A percentile compares a stretch with the other conserved stretches of the same genome.
phyloP scores from a whole-genome alignment of 2,113 vertebrate genomes.

The Bettongia penicillata region DNA sequence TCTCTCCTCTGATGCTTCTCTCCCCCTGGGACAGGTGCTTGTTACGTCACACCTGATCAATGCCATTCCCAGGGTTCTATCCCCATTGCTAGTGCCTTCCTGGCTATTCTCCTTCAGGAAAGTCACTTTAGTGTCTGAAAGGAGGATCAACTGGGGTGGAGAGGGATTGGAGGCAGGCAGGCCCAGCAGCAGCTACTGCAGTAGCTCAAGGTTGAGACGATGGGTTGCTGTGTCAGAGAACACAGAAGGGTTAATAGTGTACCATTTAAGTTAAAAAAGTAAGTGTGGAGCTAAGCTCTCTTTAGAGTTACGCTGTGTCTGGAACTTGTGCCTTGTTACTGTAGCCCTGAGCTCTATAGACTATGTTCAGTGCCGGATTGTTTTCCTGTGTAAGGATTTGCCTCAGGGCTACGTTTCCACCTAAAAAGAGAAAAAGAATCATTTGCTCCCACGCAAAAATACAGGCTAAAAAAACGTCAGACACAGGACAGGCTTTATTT shows the following conservation, averaged over 20 bases:
- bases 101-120: no score
- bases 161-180: no score
- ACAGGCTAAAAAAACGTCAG: not conserved
- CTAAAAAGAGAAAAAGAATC: not conserved
- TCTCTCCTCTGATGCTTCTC: no score
- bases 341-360: no score
- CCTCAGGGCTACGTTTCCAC: not conserved
- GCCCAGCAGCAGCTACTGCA: no score
- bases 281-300: not conserved
- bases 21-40: no score
- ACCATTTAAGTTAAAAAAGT: not conserved
- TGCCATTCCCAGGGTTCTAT: no score
- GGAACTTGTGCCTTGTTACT: not conserved
- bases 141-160: no score
- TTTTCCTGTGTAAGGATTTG: not conserved
- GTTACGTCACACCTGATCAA: no score
- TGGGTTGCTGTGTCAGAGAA: not conserved
- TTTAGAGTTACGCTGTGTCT: not conserved
- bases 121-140: no score
- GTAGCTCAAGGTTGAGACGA: no score
- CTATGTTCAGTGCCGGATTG: not conserved
- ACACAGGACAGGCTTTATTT: not conserved
- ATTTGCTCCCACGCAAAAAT: not conserved
- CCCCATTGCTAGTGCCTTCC: no score
- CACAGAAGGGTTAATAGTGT: not conserved